Conservation (phyloP, 2,888 invertebrate genomes). For the Carabus problematicus region DNA sequence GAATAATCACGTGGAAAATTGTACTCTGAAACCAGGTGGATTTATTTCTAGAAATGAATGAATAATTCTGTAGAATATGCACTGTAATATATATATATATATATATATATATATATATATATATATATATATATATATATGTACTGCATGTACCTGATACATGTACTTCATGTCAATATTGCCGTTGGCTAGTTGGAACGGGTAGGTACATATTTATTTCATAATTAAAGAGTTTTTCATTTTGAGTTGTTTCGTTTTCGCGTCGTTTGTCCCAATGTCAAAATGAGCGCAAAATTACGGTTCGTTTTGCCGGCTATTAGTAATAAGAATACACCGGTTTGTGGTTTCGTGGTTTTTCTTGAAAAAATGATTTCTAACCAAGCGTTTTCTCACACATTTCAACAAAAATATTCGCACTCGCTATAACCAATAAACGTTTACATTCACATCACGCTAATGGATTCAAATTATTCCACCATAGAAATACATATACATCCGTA, state of each 20-base stretch:
- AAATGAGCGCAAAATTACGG: constrained; percentile 28
- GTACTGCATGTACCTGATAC: no score
- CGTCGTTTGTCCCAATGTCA: constrained; percentile 20
- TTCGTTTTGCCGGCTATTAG: constrained; percentile 30
- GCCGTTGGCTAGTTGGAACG: background rate
- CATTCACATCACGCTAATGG: no score
- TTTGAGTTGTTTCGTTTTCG: background rate
- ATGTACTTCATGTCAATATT: no score
- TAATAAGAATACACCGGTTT: constrained; percentile 12
- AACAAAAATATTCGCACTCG: background rate
- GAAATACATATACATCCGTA: no score
- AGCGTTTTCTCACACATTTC: background rate
- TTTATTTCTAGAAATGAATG: no score
- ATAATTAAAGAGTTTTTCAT: constrained; percentile 30
- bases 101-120: constrained; percentile 1
- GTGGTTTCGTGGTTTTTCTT: constrained; percentile 36
- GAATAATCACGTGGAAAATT: no score
- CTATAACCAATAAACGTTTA: no score
- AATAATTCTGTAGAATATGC: no score
- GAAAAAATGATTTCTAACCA: constrained; percentile 18
- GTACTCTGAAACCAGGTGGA: no score
- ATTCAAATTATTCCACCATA: no score
- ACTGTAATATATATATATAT: background rate
- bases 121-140: constrained; percentile 11
- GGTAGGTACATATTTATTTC: constrained; percentile 35